Conservation (phyloP, 2,113 vertebrate species). For the Tympanuchus pallidicinctus region DNA sequence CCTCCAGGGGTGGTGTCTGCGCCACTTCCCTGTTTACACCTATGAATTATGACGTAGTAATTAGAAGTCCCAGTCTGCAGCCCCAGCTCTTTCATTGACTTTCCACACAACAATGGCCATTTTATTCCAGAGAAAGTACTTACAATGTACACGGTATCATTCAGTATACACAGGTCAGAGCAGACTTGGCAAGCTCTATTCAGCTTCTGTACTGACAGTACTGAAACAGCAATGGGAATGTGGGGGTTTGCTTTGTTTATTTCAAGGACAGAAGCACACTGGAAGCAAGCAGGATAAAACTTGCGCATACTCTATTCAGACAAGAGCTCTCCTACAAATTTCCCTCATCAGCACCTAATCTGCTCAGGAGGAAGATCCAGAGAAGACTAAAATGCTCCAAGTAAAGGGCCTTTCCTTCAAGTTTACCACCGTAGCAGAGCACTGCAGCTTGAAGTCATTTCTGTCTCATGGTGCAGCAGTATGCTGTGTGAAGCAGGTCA, state of each 20-base stretch:
- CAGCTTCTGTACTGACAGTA: not conserved
- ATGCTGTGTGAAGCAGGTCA: not conserved
- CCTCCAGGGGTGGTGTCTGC: no score
- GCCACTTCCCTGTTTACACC: not conserved
- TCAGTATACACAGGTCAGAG: not conserved
- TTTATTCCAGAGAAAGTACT: not conserved
- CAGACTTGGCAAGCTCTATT: not conserved
- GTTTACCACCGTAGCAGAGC: not conserved
- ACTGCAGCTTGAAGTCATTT: not conserved
- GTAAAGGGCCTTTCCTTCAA: not conserved
- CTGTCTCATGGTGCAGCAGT: not conserved
- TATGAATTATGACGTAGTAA: not conserved
- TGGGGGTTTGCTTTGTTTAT: not conserved
- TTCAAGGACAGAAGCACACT: not conserved
- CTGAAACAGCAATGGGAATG: not conserved
- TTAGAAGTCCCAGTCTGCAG: not conserved
- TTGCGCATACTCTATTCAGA: not conserved
- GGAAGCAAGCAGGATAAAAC: not conserved
- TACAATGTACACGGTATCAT: not conserved
- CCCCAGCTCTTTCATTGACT: not conserved
- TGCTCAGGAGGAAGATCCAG: not conserved
- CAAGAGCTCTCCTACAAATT: not conserved
- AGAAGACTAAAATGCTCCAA: not conserved
- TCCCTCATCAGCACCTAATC: not conserved
- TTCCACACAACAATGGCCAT: rapidly evolving